phyloP scores from a whole-genome alignment of 2,888 invertebrate genomes.

The Melitaea athalia region DNA sequence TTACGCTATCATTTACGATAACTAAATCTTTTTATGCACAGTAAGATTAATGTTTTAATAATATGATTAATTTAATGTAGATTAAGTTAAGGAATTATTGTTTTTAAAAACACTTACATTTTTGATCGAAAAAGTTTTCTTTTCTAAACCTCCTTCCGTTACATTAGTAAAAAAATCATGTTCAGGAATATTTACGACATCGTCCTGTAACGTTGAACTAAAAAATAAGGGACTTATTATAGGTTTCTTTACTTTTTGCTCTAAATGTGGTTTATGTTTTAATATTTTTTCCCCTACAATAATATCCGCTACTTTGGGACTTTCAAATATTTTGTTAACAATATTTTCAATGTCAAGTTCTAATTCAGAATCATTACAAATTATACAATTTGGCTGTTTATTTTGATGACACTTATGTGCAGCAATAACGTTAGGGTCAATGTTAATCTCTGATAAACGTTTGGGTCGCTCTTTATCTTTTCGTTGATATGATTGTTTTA shows the following conservation, averaged over 20 bases:
- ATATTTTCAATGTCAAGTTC: conserved; percentile 47
- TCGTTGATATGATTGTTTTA: conserved; percentile 45
- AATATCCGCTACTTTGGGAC: conserved; percentile 45
- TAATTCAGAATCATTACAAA: conserved; percentile 50
- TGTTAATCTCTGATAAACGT: conserved; percentile 38
- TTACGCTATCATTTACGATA: no score
- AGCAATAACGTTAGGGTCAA: conserved; percentile 26
- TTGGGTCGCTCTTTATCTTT: conserved; percentile 24
- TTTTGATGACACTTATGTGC: conserved; percentile 35
- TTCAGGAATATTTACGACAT: conserved; percentile 7
- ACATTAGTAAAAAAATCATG: background rate
- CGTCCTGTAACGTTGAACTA: conserved; percentile 44
- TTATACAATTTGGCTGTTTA: conserved; percentile 36
- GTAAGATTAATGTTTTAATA: no score
- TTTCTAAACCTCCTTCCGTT: conserved; percentile 1
- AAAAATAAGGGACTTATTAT: conserved; percentile 47
- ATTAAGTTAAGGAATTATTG: no score
- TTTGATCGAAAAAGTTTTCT: background rate
- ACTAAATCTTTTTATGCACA: no score
- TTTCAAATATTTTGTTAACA: conserved; percentile 36
- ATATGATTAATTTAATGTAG: no score
- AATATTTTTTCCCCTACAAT: conserved; percentile 58
- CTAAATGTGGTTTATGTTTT: conserved; percentile 46
- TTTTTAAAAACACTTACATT: background rate
- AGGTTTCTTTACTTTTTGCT: conserved; percentile 38